These are phyloP conservation scores for Empidonax traillii DNA, from an alignment of 2,113 vertebrate species.

Conservation along the genomic window DNA sequence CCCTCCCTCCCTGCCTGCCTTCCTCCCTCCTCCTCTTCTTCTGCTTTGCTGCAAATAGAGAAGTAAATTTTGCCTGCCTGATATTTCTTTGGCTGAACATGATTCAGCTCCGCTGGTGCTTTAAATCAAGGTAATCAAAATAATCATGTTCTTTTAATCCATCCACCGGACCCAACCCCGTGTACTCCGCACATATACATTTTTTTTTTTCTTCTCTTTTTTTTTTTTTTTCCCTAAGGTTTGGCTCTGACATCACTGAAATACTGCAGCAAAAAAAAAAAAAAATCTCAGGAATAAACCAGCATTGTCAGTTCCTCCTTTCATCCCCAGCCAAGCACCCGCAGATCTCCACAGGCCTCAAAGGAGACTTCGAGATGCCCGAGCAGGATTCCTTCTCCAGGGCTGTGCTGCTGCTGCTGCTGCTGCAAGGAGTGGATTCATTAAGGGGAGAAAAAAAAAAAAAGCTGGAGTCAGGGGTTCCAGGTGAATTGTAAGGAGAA, in stretches of 20 bases:
- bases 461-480: not conserved
- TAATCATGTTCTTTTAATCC: conserved; percentile 49
- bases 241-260: conserved; percentile 52
- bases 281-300: conserved; percentile 13
- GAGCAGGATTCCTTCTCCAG: not conserved
- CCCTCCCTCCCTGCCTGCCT: not conserved
- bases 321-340: conserved; percentile 46
- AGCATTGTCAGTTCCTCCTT: conserved; percentile 11
- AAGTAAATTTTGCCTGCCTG: conserved; percentile 41
- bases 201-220: not conserved
- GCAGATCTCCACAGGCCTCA: conserved; percentile 1
- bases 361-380: not conserved
- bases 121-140: conserved; percentile 57
- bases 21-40: not conserved
- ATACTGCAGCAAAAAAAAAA: not conserved
- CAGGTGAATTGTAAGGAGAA: not conserved
- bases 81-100: conserved; percentile 62
- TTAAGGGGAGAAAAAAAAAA: not conserved
- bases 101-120: not conserved
- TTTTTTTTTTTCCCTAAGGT: not conserved
- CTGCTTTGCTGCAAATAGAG: not conserved
- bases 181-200: not conserved
- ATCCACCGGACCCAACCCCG: not conserved
- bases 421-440: not conserved
- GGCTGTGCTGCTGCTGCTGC: not conserved